Conservation (phyloP, 2,888 invertebrate genomes). For the Disparrhopalites patrizii region DNA sequence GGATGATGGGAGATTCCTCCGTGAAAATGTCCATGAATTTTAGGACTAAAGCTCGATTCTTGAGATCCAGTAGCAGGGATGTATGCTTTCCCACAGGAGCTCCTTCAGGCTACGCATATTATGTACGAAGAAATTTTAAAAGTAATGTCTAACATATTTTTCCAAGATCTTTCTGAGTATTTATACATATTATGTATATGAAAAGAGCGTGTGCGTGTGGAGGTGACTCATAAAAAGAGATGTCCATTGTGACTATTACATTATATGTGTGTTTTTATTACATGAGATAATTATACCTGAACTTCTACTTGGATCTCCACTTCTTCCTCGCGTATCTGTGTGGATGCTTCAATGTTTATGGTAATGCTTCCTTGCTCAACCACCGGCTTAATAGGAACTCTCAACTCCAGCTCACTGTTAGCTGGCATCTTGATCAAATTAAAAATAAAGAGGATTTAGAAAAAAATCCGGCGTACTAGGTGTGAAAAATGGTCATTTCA, state of each 20-base stretch:
- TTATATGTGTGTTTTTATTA: not conserved
- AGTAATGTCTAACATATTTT: no score
- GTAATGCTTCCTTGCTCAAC: conserved; percentile 54
- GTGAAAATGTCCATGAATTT: conserved; percentile 57
- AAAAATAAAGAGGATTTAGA: no score
- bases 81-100: conserved; percentile 57
- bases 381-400: conserved; percentile 56
- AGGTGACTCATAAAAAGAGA: not conserved
- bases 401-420: conserved; percentile 52
- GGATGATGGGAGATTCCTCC: conserved; percentile 56
- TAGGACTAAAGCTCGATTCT: conserved; percentile 55
- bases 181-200: no score
- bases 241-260: not conserved
- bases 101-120: conserved; percentile 57
- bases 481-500: no score
- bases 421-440: conserved; percentile 49
- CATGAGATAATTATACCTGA: conserved; percentile 47
- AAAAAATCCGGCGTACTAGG: no score
- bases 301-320: conserved; percentile 50
- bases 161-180: not conserved
- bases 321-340: conserved; percentile 54
- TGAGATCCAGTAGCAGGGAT: conserved; percentile 57
- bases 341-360: conserved; percentile 54
- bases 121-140: no score
- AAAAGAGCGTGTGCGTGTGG: no score